Conservation (phyloP, 2,113 vertebrate species). For the Ornithorhynchus anatinus region DNA sequence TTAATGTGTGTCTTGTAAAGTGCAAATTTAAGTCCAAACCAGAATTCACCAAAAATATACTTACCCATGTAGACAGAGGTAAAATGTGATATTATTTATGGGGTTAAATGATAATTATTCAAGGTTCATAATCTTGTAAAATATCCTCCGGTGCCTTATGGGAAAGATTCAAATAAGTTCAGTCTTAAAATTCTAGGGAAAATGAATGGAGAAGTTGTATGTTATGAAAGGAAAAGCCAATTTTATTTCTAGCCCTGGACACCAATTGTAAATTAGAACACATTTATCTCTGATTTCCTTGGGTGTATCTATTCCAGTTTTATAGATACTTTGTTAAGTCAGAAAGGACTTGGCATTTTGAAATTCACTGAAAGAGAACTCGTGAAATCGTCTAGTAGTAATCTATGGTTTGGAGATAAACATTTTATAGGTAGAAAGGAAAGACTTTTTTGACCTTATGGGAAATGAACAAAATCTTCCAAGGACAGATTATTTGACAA, state of each 20-base stretch:
- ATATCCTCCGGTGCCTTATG: not conserved
- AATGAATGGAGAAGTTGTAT: not conserved
- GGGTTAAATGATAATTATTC: no score
- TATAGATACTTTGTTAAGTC: not conserved
- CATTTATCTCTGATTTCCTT: not conserved
- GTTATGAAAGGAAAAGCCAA: not conserved
- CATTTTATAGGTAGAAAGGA: conserved; percentile 20
- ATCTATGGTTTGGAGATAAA: not conserved
- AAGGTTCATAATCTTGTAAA: not conserved
- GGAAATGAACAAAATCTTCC: conserved; percentile 24
- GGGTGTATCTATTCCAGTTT: not conserved
- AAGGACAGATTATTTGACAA: conserved; percentile 39
- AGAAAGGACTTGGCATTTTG: not conserved
- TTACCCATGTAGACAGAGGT: no score
- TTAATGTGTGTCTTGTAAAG: no score
- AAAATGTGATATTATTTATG: no score
- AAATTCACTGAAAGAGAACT: not conserved
- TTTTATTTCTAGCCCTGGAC: not conserved
- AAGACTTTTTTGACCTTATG: conserved; percentile 7
- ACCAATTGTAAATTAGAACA: not conserved
- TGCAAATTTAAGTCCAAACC: no score
- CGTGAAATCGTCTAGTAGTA: not conserved
- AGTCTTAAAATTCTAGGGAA: not conserved
- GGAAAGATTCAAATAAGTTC: not conserved
- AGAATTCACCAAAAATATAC: no score